These are phyloP conservation scores for Pammene fasciana DNA, from an alignment of 2,888 invertebrate genomes.

Conservation along the genomic window DNA sequence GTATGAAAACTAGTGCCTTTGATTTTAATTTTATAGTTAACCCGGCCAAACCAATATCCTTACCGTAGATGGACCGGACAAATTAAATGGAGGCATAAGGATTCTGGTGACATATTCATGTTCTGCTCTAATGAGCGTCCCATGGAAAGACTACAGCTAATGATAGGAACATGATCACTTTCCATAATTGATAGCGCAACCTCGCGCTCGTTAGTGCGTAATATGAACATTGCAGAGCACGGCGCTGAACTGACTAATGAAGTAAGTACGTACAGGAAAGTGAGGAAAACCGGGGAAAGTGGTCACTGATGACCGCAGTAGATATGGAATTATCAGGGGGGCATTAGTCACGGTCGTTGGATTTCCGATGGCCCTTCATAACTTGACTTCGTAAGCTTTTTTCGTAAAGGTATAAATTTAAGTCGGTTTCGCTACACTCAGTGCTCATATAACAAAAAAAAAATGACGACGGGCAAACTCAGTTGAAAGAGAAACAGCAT, in stretches of 20 bases:
- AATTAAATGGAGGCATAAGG: neutral
- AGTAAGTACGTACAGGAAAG: conserved; percentile 26
- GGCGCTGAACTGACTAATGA: conserved; percentile 28
- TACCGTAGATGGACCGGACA: no score
- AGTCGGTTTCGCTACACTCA: no score
- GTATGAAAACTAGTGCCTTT: no score
- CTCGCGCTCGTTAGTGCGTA: conserved; percentile 16
- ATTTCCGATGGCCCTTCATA: neutral
- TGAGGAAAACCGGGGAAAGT: conserved; percentile 34
- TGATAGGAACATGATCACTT: conserved; percentile 16
- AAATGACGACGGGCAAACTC: no score
- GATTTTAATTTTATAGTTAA: no score
- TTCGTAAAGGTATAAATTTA: neutral
- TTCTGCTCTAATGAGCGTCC: conserved; percentile 5
- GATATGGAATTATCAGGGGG: conserved; percentile 18
- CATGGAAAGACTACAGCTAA: conserved; percentile 1
- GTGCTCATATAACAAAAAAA: no score
- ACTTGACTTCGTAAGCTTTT: neutral
- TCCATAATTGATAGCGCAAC: conserved; percentile 14
- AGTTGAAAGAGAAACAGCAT: no score
- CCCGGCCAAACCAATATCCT: no score
- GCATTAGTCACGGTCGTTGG: conserved; percentile 33
- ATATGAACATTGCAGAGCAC: conserved; percentile 15
- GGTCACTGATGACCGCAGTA: conserved; percentile 28
- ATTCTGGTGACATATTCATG: neutral